Evolutionary conservation across 2,888 invertebrate species (phyloP), one percentile per base, ranked within the genome.

Genomic region (Mimumesa dahlbomi): DNA sequence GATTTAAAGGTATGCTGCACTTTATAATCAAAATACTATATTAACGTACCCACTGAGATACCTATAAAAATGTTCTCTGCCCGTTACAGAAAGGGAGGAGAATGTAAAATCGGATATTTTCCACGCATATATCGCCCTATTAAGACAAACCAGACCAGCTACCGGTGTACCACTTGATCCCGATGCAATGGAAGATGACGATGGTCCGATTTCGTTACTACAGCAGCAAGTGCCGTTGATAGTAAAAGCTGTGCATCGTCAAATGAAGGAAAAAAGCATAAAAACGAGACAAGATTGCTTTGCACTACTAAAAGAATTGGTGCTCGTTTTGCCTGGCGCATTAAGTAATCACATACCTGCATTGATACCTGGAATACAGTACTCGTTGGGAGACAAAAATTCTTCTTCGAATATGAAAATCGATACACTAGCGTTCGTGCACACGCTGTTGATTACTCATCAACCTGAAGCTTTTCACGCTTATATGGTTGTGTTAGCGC

Each of bases 41-140:
- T n/a, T n/a, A n/a, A n/a, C n/a, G 4, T n/a, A 5, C 13, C 25
- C 7, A 7, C 25, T 25, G n/a, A n/a, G n/a, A n/a, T 25, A 25
- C 3, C 25, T 25, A 16, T 13, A n/a, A 42, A 18, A 11, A n/a
- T 29, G 11, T 11, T 16, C 11, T 34, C 5, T 7, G 9, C 11
- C 18, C 21, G 36, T 90, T 87, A 53, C 87, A 95, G 98, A 99
- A 90, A 93, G 99, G 31, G 99, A 99, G 90, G 99, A 99, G 90
- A 99, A 98, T 89, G 99, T 99, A 0, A 98, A 99, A 87, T 97
- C 97, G 21, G 99, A 99, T 88, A 97, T 99, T 73, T 96, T 99
- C 87, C 96, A 97, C 85, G 98, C 98, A 0, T 99, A 98, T 88
- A 95, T 98, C 61, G 96, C 98, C 0, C 90, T 99, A 36, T 89